These are phyloP conservation scores for Pinna nobilis DNA, from an alignment of 1,140 invertebrate genomes.

Conservation along the genomic window DNA sequence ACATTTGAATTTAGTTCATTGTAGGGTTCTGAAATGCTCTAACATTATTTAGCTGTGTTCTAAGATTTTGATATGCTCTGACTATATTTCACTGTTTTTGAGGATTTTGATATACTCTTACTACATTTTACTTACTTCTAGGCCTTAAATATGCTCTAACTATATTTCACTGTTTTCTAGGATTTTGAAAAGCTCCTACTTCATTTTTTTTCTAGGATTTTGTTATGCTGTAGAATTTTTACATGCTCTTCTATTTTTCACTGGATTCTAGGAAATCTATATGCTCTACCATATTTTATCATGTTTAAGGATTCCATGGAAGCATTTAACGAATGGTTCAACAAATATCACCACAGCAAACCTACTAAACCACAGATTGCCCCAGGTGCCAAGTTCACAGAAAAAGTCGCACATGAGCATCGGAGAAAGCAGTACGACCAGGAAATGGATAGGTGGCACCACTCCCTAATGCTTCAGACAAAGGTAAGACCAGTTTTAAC, in stretches of 20 bases:
- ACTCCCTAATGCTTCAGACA: slow-evolving; percentile 80
- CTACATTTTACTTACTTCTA: too few relatives aligned
- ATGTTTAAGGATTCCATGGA: slow-evolving; percentile 83
- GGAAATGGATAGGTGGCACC: slow-evolving; percentile 87
- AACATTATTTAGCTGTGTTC: too few relatives aligned
- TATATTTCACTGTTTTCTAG: neutral
- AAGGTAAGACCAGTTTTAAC: slow-evolving; percentile 72
- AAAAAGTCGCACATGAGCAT: slow-evolving; percentile 92
- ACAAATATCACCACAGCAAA: slow-evolving; percentile 86
- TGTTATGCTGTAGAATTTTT: too few relatives aligned
- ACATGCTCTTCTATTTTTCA: neutral
- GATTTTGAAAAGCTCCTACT: neutral
- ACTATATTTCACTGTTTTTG: too few relatives aligned
- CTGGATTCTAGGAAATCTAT: neutral
- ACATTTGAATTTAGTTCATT: too few relatives aligned
- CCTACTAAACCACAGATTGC: slow-evolving; percentile 76
- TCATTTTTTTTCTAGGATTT: neutral
- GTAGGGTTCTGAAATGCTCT: too few relatives aligned
- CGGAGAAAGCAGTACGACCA: slow-evolving; percentile 84
- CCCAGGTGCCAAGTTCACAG: slow-evolving; percentile 84
- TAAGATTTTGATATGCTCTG: too few relatives aligned
- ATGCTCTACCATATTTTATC: neutral
- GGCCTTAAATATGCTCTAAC: too few relatives aligned
- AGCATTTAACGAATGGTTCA: slow-evolving; percentile 91
- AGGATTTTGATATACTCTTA: too few relatives aligned